Evolutionary conservation across 2,888 invertebrate species (phyloP), one percentile per base, ranked within the genome.

Genomic region (Acanthosepion lycidas): DNA sequence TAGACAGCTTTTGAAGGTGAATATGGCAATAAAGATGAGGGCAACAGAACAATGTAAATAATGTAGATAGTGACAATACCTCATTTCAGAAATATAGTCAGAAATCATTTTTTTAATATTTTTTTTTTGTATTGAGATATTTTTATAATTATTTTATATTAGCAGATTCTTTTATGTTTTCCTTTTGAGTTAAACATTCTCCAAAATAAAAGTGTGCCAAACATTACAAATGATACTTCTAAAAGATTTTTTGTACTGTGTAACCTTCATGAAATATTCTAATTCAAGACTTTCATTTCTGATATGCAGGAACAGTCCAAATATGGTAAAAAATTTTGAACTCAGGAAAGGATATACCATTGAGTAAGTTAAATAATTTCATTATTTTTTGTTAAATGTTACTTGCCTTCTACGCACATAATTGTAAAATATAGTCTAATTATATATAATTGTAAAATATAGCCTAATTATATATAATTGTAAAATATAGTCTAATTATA

Each of bases 251-350:
- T 78, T 78, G 28, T 1, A 28, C 28, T 28, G 8, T 28, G 6
- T n/a, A 78, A 78, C 9, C 18, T 28, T 78, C 6, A 6, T 78
- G 6, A n/a, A 8, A 8, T 8, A n/a, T n/a, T n/a, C 6, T n/a
- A 9, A 78, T n/a, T 78, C 18, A 28, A 78, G 28, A 78, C n/a
- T 78, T 6, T 78, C 78, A 28, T 78, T 78, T 78, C 78, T 78
- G 12, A 78, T 78, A 95, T 94, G 92, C 94, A 97, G 97, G 97
- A 95, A 96, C 94, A 97, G 96, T 95, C 96, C 96, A 78, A 96
- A 96, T 95, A 97, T 96, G 97, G 95, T 96, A 20, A 96, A 96
- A 94, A 95, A 95, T 28, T 96, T 96, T 94, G 96, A 96, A 94
- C 95, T 97, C n/a, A 96, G 96, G 95, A 96, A 95, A 95, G 96